Percentiles rank a stretch among this genome's conserved stretches.
Evolutionary conservation across 2,797 vertebrate genomes (phyloP).

Genomic region (Anabas testudineus): DNA sequence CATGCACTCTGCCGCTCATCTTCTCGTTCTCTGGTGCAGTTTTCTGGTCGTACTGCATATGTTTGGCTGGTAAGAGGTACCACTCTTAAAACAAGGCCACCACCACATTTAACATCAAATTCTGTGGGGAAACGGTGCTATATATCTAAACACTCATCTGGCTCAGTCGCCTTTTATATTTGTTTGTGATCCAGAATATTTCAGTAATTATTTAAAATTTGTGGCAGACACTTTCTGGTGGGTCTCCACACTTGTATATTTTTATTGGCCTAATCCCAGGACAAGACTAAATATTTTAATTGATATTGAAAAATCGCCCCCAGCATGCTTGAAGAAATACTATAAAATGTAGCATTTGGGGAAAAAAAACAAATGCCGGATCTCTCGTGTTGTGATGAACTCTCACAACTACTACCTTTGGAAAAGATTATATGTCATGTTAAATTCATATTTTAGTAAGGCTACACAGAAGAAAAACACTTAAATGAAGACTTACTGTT

Average conservation of each 20-base stretch:
- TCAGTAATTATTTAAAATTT: conserved; percentile 49
- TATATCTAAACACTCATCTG: neutral
- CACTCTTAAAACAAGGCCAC: no score
- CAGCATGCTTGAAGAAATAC: no score
- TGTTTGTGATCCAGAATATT: conserved; percentile 51
- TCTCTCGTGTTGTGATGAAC: no score
- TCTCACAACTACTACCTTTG: no score
- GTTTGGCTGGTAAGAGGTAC: no score
- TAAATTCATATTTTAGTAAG: neutral
- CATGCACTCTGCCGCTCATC: neutral
- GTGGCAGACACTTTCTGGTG: conserved; percentile 32
- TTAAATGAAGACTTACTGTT: neutral
- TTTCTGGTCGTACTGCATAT: no score
- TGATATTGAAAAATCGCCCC: no score
- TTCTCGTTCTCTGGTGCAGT: no score
- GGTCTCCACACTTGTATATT: conserved; percentile 58
- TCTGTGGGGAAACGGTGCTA: no score
- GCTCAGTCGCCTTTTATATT: conserved; percentile 22
- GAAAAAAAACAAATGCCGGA: neutral
- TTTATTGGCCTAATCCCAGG: conserved; percentile 43
- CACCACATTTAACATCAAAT: no score
- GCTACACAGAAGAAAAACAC: no score
- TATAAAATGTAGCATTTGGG: no score
- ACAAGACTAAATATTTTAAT: conserved; percentile 61
- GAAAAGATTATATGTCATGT: neutral